phyloP scores from a whole-genome alignment of 2,797 vertebrate species.

The Arremon brunneinucha region DNA sequence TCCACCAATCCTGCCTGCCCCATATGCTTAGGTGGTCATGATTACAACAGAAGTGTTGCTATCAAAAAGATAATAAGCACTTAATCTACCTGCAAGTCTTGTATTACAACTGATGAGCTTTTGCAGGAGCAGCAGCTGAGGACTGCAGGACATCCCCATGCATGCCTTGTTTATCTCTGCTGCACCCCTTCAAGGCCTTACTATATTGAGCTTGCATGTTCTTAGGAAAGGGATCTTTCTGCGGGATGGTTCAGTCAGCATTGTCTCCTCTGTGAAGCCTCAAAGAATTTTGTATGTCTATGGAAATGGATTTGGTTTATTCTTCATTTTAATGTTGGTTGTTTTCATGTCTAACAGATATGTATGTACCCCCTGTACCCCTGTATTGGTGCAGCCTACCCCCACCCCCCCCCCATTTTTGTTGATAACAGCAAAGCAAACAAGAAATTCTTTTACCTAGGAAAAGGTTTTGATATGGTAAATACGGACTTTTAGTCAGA shows the following conservation, averaged over 20 bases:
- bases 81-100: background rate
- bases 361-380: accelerated
- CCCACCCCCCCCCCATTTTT: background rate
- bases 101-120: background rate
- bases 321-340: background rate
- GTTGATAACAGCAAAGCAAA: background rate
- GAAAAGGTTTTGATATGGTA: background rate
- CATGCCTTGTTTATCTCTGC: background rate
- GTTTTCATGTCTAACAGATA: background rate
- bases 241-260: background rate
- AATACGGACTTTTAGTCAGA: background rate
- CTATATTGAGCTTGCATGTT: background rate
- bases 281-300: background rate
- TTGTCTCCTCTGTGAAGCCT: background rate
- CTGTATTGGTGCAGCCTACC: background rate
- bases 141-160: background rate
- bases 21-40: accelerated
- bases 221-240: background rate
- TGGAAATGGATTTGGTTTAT: accelerated
- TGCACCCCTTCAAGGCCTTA: background rate
- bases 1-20: background rate
- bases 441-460: background rate
- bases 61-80: background rate
- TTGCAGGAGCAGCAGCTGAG: background rate
- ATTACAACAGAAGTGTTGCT: background rate